Percentiles rank a stretch among this genome's conserved stretches.
These are phyloP conservation scores for Chiloscyllium plagiosum DNA, from an alignment of 2,113 vertebrate species.

Conservation along the genomic window DNA sequence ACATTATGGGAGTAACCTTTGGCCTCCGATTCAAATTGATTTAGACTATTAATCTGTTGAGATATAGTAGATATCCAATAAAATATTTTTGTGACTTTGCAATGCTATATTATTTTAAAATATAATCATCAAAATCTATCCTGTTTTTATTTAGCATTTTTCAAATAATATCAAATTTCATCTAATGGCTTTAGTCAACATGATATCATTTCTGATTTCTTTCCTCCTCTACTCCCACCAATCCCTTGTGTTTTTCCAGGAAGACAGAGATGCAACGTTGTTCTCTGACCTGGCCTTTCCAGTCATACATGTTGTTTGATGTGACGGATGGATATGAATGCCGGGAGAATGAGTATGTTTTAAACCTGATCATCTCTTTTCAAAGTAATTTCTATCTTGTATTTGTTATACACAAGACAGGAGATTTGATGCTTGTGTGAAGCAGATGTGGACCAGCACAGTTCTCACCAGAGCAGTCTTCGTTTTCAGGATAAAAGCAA, in stretches of 20 bases:
- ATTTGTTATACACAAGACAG: not conserved
- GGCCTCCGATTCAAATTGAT: not conserved
- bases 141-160: not conserved
- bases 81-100: not conserved
- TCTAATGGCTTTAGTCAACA: not conserved
- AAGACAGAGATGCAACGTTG: slow-evolving; percentile 56
- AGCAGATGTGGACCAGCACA: not conserved
- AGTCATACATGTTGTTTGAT: slow-evolving; percentile 74
- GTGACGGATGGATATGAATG: slow-evolving; percentile 66
- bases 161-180: not conserved
- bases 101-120: not conserved
- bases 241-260: slow-evolving; percentile 46
- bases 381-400: not conserved
- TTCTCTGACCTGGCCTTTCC: slow-evolving; percentile 67
- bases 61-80: not conserved
- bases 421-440: not conserved
- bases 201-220: not conserved
- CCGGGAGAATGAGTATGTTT: slow-evolving; percentile 67
- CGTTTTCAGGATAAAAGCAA: not conserved
- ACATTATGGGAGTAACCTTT: not conserved
- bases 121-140: not conserved
- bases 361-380: not conserved
- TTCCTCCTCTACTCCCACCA: not conserved
- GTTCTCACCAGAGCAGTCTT: not conserved
- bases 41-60: not conserved